Percentiles rank a stretch among this genome's conserved stretches.
Conservation (phyloP, 92 coral and sea anemone species). For the Muricea muricata region DNA sequence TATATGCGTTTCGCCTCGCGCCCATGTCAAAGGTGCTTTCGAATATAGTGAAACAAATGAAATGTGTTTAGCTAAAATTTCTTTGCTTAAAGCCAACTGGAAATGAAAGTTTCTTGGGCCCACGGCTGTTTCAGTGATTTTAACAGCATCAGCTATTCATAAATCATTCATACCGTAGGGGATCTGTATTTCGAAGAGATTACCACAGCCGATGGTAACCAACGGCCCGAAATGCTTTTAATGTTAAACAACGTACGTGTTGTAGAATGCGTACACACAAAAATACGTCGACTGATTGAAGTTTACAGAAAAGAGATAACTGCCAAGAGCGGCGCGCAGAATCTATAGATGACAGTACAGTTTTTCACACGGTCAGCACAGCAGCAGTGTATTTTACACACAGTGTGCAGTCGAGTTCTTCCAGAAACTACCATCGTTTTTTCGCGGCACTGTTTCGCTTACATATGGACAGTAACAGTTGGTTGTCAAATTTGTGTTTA, state of each 20-base stretch:
- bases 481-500: slow-evolving; percentile 36
- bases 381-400: slow-evolving; percentile 19
- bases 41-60: not conserved
- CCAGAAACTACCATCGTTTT: not conserved
- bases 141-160: not conserved
- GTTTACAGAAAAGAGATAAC: not conserved
- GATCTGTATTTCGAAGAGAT: not conserved
- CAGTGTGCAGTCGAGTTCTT: not conserved
- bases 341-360: not conserved
- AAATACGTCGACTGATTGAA: too few species aligned
- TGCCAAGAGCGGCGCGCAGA: not conserved
- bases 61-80: too few species aligned
- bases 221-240: too few species aligned
- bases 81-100: too few species aligned
- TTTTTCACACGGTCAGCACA: slow-evolving; percentile 27
- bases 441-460: slow-evolving; percentile 1
- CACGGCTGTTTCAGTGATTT: not conserved
- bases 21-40: not conserved
- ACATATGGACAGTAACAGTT: not conserved
- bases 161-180: not conserved
- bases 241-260: too few species aligned
- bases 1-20: not conserved
- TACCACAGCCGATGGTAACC: too few species aligned
- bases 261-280: too few species aligned
- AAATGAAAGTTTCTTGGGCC: not conserved